phyloP scores from a whole-genome alignment of 2,797 vertebrate species.

The Setipinna tenuifilis region DNA sequence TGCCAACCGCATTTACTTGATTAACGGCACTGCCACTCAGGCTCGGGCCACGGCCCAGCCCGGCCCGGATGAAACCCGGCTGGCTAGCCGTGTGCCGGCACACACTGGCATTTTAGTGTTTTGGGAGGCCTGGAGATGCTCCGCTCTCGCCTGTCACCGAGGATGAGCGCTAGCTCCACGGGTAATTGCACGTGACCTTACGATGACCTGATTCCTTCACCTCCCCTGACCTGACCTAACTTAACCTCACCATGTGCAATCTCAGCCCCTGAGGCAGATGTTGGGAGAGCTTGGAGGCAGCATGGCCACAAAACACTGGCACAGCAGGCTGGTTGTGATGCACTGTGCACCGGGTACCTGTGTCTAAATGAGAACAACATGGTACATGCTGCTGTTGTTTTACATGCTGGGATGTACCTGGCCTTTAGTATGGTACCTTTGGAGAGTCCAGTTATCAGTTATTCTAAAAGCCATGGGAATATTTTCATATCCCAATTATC shows the following conservation, averaged over 20 bases:
- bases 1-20: constrained; percentile 46
- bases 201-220: constrained; percentile 28
- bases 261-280: neutral
- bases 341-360: neutral
- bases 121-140: neutral
- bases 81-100: constrained; percentile 27
- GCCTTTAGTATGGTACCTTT: no score
- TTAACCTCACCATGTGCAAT: neutral
- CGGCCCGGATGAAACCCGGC: constrained; percentile 25
- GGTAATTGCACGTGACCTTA: constrained; percentile 18
- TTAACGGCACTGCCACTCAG: constrained; percentile 42
- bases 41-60: neutral
- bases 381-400: neutral
- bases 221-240: neutral
- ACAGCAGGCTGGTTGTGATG: neutral
- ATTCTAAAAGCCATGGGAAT: no score
- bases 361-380: neutral
- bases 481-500: no score
- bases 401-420: neutral
- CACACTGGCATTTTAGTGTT: constrained; percentile 41
- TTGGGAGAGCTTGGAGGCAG: neutral
- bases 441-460: no score
- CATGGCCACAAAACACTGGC: neutral
- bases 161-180: constrained; percentile 23
- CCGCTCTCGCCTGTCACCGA: neutral